Evolutionary conservation across 1,140 invertebrate genomes (phyloP), one percentile per base, ranked within the genome.

Genomic region (Caerostris extrusa): DNA sequence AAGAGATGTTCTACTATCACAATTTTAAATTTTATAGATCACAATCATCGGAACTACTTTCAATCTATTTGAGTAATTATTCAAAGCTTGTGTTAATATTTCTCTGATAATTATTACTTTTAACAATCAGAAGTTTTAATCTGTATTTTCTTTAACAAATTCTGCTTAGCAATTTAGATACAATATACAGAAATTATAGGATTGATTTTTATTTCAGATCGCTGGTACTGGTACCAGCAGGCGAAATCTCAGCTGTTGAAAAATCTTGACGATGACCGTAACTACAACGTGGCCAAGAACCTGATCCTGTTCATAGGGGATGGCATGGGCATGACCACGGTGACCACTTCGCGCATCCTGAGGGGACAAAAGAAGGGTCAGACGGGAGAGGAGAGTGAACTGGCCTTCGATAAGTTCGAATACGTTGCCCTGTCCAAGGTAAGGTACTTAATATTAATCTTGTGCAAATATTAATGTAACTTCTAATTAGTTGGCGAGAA

Each of bases 291-390:
- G 0, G 98, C 98, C 0, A 98, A 98, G 95, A 99, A 99, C 96
- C 97, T 99, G 0, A 98, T 99, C 50, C 95, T 99, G 0, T 99
- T 99, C 95, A 96, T 99, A 12, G 99, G 98, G 0, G 98, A 99
- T 95, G 98, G 99, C 2, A 99, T 99, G 98, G 98, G 98, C 6
- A 97, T 98, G 0, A 97, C 98, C 61, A 99, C 98, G 0, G 97
- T 98, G n/a, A 98, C 98, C 0, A 98, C 98, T 0, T 97, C 98
- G 0, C 96, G 99, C 93, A 96, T 97, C 7, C 95, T 95, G 8
- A 95, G 96, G 85, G 96, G 96, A 8, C 96, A 96, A 94, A 85
- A 67, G 57, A 83, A 60, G 94, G 95, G 85, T 64, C 95, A 94
- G 96, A 96, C 93, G 85, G 97, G 97, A 2, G 98, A 98, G 95